A percentile compares a stretch with the other conserved stretches of the same genome.
These are phyloP conservation scores for Clistopyga incitator DNA, from an alignment of 2,888 invertebrate genomes.

Conservation along the genomic window DNA sequence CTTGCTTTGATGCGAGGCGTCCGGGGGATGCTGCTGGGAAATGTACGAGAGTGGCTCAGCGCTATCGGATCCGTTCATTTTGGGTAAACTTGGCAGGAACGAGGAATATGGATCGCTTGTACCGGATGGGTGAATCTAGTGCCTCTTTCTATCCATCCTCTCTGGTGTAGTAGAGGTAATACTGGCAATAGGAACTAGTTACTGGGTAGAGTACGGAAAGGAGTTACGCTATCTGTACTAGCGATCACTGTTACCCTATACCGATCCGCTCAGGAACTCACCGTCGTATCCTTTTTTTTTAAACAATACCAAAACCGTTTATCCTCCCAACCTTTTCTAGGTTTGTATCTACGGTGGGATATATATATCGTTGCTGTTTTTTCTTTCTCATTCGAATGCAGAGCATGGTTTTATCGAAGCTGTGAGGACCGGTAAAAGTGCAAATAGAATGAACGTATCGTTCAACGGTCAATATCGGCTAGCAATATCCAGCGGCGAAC, in stretches of 20 bases:
- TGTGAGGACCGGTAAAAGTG: constrained; percentile 19
- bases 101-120: constrained; percentile 48
- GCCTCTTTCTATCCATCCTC: constrained; percentile 25
- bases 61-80: constrained; percentile 45
- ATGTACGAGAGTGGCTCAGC: constrained; percentile 29
- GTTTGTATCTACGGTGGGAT: constrained; percentile 36
- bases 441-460: constrained; percentile 41
- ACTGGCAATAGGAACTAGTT: constrained; percentile 53
- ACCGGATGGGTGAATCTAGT: constrained; percentile 3
- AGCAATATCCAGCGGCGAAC: constrained; percentile 47
- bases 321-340: constrained; percentile 11
- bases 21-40: constrained; percentile 23
- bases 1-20: constrained; percentile 45
- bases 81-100: constrained; percentile 51
- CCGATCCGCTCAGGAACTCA: constrained; percentile 22
- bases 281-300: constrained; percentile 9
- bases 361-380: constrained; percentile 33
- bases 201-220: background rate
- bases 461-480: constrained; percentile 60
- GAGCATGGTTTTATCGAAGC: constrained; percentile 32
- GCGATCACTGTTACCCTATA: constrained; percentile 15
- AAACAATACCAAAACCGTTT: constrained; percentile 1
- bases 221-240: constrained; percentile 3
- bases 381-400: constrained; percentile 47
- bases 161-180: constrained; percentile 35